A percentile compares a stretch with the other conserved stretches of the same genome.
Evolutionary conservation across 23 tunicate species (phyloP).

Genomic region (Ascidia mentula): DNA sequence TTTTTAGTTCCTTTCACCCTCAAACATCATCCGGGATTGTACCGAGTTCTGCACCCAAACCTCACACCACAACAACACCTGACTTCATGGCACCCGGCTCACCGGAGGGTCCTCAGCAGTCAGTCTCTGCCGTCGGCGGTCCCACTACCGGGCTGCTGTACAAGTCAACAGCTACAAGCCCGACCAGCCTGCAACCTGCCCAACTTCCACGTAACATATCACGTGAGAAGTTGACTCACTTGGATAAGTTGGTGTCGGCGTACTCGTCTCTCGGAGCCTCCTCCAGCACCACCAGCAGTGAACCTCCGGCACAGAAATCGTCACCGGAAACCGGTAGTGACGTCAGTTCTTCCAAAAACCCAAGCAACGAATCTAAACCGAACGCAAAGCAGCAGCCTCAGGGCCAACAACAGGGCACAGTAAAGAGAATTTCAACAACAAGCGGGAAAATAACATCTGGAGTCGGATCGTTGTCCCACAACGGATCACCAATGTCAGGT

Average conservation of each 20-base stretch:
- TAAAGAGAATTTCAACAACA: conserved; percentile 40
- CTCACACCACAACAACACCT: neutral
- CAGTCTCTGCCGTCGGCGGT: conserved; percentile 16
- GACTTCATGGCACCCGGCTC: conserved; percentile 4
- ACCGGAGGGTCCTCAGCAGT: conserved; percentile 9
- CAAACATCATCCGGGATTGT: too few relatives aligned
- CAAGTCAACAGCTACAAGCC: conserved; percentile 22
- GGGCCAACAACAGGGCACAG: conserved; percentile 9
- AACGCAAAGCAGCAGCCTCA: neutral
- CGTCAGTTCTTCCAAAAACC: neutral
- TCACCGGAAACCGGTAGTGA: neutral
- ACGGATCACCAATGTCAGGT: conserved; percentile 23
- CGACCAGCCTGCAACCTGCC: conserved; percentile 26
- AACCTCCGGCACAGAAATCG: neutral
- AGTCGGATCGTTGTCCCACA: conserved; percentile 50
- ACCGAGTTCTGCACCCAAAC: neutral
- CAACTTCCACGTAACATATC: conserved; percentile 23
- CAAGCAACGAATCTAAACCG: conserved; percentile 13
- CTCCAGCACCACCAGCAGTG: neutral
- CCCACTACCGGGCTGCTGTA: conserved; percentile 26
- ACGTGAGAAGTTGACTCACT: conserved; percentile 24
- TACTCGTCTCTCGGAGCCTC: conserved; percentile 44
- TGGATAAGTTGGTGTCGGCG: conserved; percentile 44
- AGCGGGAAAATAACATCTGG: conserved; percentile 80
- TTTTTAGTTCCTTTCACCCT: neutral